Evolutionary conservation across 2,888 invertebrate species (phyloP).

Genomic region (Drosophila diplacantha): DNA sequence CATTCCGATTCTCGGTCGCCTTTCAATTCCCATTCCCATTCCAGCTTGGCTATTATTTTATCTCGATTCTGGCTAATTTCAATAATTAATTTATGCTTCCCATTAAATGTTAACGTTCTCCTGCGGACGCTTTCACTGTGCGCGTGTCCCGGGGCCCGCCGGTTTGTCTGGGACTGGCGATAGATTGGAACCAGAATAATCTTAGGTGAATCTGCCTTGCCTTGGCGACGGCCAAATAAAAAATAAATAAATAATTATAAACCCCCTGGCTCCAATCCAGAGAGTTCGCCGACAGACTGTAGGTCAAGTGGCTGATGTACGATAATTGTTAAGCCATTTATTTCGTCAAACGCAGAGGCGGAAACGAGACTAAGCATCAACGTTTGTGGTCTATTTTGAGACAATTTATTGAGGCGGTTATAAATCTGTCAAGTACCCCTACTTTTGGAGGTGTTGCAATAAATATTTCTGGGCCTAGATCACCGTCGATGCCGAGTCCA

Average conservation of each 20-base stretch:
- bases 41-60: constrained; percentile 27
- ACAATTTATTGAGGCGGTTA: constrained; percentile 61
- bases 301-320: constrained; percentile 45
- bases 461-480: constrained; percentile 42
- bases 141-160: constrained; percentile 47
- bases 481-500: not conserved
- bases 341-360: constrained; percentile 58
- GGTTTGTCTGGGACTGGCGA: constrained; percentile 35
- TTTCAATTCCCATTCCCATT: constrained; percentile 26
- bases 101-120: constrained; percentile 52
- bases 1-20: constrained; percentile 34
- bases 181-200: constrained; percentile 25
- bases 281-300: constrained; percentile 15
- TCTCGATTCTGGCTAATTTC: constrained; percentile 49
- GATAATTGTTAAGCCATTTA: constrained; percentile 32
- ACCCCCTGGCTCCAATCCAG: constrained; percentile 9
- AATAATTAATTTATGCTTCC: constrained; percentile 59
- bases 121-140: constrained; percentile 55
- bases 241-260: constrained; percentile 12
- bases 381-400: constrained; percentile 47
- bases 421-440: constrained; percentile 56
- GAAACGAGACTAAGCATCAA: constrained; percentile 53
- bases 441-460: constrained; percentile 46
- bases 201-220: not conserved
- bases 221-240: not conserved